Percentiles rank a stretch among this genome's conserved stretches.
Conservation (phyloP, 2,113 vertebrate species). For the Oreochromis tanganicae region DNA sequence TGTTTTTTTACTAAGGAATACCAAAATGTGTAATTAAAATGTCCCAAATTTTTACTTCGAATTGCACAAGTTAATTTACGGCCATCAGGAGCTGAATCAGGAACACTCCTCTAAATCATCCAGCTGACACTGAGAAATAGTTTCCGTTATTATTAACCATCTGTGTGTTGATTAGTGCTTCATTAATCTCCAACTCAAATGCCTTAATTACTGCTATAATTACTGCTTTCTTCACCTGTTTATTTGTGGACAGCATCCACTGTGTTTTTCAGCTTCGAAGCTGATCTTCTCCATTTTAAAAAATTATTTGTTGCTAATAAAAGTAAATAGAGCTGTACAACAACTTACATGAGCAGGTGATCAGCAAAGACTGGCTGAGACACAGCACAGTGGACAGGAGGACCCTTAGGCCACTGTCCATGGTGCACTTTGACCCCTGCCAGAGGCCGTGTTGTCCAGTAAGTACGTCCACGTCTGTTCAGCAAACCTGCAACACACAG, state of each 20-base stretch:
- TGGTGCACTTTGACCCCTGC: conserved; percentile 63
- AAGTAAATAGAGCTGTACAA: background rate
- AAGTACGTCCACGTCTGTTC: conserved; percentile 25
- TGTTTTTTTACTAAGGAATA: background rate
- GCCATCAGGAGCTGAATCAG: background rate
- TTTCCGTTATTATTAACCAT: background rate
- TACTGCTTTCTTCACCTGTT: background rate
- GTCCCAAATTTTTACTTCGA: background rate
- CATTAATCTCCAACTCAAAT: background rate
- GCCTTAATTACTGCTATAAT: background rate
- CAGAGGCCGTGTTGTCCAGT: conserved; percentile 48
- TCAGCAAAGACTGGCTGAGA: conserved; percentile 68
- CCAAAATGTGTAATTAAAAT: background rate
- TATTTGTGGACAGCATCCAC: background rate
- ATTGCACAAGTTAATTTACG: background rate
- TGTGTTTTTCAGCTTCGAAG: background rate
- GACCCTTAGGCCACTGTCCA: conserved; percentile 73
- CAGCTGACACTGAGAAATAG: background rate
- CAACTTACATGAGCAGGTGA: conserved; percentile 72
- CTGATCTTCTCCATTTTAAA: background rate
- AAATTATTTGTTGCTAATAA: fast-evolving
- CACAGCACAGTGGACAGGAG: conserved; percentile 74
- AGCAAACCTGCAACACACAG: conserved; percentile 57
- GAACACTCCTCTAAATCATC: background rate
- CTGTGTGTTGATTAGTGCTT: background rate